Percentiles rank a stretch among this genome's conserved stretches.
These are phyloP conservation scores for Choreutis nemorana DNA, from an alignment of 2,888 invertebrate genomes.

Conservation along the genomic window DNA sequence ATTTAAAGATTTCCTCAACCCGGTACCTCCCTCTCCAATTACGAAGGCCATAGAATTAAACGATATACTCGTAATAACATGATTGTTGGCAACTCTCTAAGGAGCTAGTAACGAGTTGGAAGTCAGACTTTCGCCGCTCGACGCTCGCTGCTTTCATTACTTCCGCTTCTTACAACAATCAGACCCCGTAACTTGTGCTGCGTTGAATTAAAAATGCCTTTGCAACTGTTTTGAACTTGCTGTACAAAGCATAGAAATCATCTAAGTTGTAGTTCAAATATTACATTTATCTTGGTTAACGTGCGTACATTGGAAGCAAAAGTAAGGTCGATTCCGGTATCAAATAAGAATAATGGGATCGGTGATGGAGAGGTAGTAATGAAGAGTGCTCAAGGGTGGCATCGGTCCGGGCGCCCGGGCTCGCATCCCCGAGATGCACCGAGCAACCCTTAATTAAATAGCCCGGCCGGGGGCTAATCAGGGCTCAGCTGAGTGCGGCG, in stretches of 20 bases:
- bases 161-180: too few species aligned
- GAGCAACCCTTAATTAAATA: constrained; percentile 62
- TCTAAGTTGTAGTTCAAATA: too few species aligned
- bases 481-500: constrained; percentile 58
- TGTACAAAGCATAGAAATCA: too few species aligned
- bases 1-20: constrained; percentile 20
- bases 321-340: too few species aligned
- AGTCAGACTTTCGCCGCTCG: constrained; percentile 14
- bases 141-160: too few species aligned
- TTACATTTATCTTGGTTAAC: too few species aligned
- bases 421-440: constrained; percentile 41
- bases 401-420: constrained; percentile 24
- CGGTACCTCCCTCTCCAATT: constrained; percentile 27
- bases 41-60: constrained; percentile 18
- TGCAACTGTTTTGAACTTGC: too few species aligned
- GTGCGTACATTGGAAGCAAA: too few species aligned
- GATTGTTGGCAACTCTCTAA: constrained; percentile 25
- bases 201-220: too few species aligned
- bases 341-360: constrained; percentile 37
- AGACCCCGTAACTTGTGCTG: too few species aligned
- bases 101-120: constrained; percentile 27
- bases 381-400: constrained; percentile 45
- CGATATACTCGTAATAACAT: constrained; percentile 23
- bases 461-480: constrained; percentile 60
- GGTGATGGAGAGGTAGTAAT: constrained; percentile 41